Evolutionary conservation across 1,140 invertebrate genomes (phyloP).

Genomic region (Drosophila melanica): DNA sequence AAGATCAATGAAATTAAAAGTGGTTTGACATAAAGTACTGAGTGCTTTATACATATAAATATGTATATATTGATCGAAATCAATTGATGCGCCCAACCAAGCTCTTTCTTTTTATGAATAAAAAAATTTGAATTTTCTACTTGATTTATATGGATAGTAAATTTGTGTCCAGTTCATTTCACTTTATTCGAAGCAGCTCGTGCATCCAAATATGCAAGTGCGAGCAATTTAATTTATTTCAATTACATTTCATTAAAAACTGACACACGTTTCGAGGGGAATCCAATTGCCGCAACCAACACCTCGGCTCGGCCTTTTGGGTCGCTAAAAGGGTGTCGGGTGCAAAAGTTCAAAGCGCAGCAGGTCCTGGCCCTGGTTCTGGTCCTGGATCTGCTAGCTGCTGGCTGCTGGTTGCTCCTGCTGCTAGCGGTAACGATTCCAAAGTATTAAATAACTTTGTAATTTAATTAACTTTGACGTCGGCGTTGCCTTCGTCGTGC

Average conservation of each 20-base stretch:
- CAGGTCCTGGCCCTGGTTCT: conserved; percentile 1
- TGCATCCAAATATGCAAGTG: conserved; percentile 34
- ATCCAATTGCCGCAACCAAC: not conserved
- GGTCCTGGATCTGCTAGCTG: conserved; percentile 26
- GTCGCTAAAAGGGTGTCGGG: conserved; percentile 13
- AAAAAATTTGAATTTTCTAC: not conserved
- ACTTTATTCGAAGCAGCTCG: conserved; percentile 12
- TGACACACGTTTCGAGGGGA: conserved; percentile 60
- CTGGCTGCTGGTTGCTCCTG: conserved; percentile 28
- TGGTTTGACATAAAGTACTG: too few species aligned
- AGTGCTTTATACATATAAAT: too few species aligned
- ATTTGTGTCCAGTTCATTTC: conserved; percentile 15
- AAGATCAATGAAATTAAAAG: too few species aligned
- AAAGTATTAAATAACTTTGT: conserved; percentile 83
- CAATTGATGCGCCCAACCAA: not conserved
- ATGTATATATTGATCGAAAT: not conserved
- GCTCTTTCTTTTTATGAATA: not conserved
- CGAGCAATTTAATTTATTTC: conserved; percentile 70
- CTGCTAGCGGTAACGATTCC: conserved; percentile 61
- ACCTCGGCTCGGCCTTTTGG: not conserved
- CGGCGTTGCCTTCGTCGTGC: conserved; percentile 51
- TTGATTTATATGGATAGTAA: conserved; percentile 2
- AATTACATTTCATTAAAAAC: conserved; percentile 78
- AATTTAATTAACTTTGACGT: conserved; percentile 83
- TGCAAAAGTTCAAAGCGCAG: conserved; percentile 56